phyloP scores from a whole-genome alignment of 1,140 invertebrate genomes.

The Drosophila tani region DNA sequence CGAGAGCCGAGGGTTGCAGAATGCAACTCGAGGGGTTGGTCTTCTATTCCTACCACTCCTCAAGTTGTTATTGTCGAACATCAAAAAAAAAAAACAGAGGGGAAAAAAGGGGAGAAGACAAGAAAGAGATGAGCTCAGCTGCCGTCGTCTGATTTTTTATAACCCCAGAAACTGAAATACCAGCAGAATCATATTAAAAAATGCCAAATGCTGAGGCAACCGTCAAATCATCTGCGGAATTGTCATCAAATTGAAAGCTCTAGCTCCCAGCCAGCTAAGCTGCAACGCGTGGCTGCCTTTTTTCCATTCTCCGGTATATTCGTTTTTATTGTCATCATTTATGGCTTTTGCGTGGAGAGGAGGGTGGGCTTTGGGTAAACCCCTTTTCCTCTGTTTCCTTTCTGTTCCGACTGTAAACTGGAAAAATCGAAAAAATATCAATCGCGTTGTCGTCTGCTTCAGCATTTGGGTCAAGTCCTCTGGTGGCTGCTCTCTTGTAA shows the following conservation, averaged over 20 bases:
- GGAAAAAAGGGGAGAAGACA: background rate
- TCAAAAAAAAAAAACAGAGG: constrained; percentile 5
- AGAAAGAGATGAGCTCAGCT: constrained; percentile 67
- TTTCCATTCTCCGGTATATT: constrained; percentile 30
- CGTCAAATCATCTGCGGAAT: constrained; percentile 81
- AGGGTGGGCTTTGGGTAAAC: constrained; percentile 21
- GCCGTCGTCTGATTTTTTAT: constrained; percentile 54
- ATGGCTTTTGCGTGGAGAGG: constrained; percentile 21
- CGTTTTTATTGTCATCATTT: constrained; percentile 54
- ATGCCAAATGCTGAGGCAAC: constrained; percentile 77
- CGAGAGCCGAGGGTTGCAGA: constrained; percentile 26
- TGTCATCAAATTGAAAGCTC: constrained; percentile 80
- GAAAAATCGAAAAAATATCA: constrained; percentile 49
- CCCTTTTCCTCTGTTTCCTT: constrained; percentile 19
- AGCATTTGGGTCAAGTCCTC: constrained; percentile 55
- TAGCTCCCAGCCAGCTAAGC: constrained; percentile 53
- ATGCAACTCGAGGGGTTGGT: constrained; percentile 42
- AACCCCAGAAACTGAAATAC: constrained; percentile 56
- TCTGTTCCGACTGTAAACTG: background rate
- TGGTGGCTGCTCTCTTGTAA: constrained; percentile 50
- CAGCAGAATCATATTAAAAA: constrained; percentile 77
- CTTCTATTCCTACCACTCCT: constrained; percentile 2
- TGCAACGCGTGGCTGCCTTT: constrained; percentile 74
- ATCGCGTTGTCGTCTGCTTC: constrained; percentile 39
- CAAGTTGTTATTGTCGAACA: constrained; percentile 65